A percentile compares a stretch with the other conserved stretches of the same genome.
phyloP scores from a whole-genome alignment of 1,140 invertebrate species.

The Papilio machaon region DNA sequence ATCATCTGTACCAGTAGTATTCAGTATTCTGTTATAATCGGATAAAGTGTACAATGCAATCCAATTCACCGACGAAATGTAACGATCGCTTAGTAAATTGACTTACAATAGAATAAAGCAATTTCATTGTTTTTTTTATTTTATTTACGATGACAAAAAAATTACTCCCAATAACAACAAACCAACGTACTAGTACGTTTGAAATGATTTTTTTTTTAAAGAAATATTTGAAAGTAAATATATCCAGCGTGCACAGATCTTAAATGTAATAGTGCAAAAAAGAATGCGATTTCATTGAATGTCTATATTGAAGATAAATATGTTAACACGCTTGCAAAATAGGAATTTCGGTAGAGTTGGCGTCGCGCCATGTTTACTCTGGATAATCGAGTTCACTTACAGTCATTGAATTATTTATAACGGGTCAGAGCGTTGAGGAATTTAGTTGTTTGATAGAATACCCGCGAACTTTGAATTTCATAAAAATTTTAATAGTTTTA shows the following conservation, averaged over 20 bases:
- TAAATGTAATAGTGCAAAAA: not conserved
- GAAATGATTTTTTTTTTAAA: no score
- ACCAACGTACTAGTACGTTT: no score
- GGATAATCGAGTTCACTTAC: conserved; percentile 35
- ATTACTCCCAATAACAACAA: no score
- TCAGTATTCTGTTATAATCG: not conserved
- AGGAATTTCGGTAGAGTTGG: conserved; percentile 10
- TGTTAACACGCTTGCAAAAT: conserved; percentile 8
- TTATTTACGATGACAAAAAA: no score
- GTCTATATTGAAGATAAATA: not conserved
- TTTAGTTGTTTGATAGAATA: conserved; percentile 4
- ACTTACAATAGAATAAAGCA: no score
- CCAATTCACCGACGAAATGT: not conserved
- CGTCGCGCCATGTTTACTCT: conserved; percentile 4
- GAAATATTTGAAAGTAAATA: no score
- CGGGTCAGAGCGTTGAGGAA: conserved; percentile 14
- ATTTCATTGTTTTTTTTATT: no score
- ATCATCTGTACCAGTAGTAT: not conserved
- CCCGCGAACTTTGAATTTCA: not conserved
- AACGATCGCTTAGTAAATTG: no score
- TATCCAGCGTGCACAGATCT: no score
- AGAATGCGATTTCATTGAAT: not conserved
- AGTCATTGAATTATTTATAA: conserved; percentile 30
- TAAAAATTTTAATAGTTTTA: conserved; percentile 5
- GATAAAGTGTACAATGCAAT: not conserved